Evolutionary conservation across 1,140 invertebrate species (phyloP), one percentile per base, ranked within the genome.

Genomic region (Oppia nitens): DNA sequence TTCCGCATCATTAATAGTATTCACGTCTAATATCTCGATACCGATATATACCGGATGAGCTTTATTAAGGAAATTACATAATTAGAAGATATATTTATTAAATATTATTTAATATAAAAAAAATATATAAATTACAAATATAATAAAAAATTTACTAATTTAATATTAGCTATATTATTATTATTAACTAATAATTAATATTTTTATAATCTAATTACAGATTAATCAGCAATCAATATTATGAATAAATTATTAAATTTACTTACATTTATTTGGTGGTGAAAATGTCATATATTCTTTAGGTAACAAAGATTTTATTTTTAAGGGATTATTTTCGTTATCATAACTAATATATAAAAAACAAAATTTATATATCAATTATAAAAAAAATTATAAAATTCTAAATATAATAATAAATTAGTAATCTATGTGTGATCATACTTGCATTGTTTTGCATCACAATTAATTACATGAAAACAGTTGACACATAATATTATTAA

Each of bases 1-100:
- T 28, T 20, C 29, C 0, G 26, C 47, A 52, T 63, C 62, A 23
- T 59, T 56, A 17, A 63, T 63, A 27, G 26, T 40, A 28, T 63
- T 55, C 3, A 63, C 40, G 28, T 63, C 62, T 40, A 63, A 28
- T 1, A 63, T 53, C 27, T 53, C 25, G 3, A 63, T 6, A 12
- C 59, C 54, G 17, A 63, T 28, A 29, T 48, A 60, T 25, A 63
- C 29, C 1, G 56, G 56, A 40, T 57, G 56, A n/a, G 56, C 56
- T 57, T 20, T 47, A 6, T 17, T 6, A 54, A 40, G 6, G 17
- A 6, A n/a, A n/a, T n/a, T n/a, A n/a, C n/a, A n/a, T n/a, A n/a
- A n/a, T n/a, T n/a, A n/a, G n/a, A n/a, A n/a, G n/a, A n/a, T n/a
- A n/a, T n/a, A n/a, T n/a, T n/a, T n/a, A n/a, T n/a, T n/a, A n/a